These are phyloP conservation scores for Drymodes brunneopygia DNA, from an alignment of 2,113 vertebrate genomes.

Conservation along the genomic window DNA sequence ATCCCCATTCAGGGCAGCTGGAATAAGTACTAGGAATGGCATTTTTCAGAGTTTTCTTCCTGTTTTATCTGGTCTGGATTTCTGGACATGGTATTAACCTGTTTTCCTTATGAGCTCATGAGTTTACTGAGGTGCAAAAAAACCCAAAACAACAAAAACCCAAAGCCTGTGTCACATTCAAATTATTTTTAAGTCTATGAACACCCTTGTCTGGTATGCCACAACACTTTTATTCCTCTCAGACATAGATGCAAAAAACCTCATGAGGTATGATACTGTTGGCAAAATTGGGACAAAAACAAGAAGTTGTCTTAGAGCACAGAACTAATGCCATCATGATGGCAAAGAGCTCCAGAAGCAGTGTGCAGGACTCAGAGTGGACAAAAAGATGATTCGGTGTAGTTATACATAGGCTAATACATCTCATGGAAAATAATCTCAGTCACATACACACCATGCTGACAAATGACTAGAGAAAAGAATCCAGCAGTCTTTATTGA, in stretches of 20 bases:
- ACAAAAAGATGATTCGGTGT: background rate
- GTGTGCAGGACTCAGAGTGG: background rate
- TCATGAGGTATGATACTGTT: background rate
- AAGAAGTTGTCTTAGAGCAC: background rate
- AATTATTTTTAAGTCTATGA: background rate
- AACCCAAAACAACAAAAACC: background rate
- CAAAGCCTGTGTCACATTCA: background rate
- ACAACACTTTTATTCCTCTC: background rate
- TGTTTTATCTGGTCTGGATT: background rate
- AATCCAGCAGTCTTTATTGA: background rate
- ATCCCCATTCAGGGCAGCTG: background rate
- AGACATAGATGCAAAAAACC: rapidly evolving
- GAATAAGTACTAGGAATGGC: background rate
- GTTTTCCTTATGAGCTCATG: background rate
- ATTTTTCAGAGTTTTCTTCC: background rate
- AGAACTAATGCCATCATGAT: background rate
- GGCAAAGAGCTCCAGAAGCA: background rate
- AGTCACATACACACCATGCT: background rate
- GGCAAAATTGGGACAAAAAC: background rate
- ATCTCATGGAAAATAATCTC: background rate
- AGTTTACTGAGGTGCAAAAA: background rate
- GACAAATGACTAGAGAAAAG: background rate
- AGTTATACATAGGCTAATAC: background rate
- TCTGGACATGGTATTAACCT: background rate
- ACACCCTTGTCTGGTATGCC: background rate